These are phyloP conservation scores for Climacteris rufus DNA, from an alignment of 2,113 vertebrate genomes.

Conservation along the genomic window DNA sequence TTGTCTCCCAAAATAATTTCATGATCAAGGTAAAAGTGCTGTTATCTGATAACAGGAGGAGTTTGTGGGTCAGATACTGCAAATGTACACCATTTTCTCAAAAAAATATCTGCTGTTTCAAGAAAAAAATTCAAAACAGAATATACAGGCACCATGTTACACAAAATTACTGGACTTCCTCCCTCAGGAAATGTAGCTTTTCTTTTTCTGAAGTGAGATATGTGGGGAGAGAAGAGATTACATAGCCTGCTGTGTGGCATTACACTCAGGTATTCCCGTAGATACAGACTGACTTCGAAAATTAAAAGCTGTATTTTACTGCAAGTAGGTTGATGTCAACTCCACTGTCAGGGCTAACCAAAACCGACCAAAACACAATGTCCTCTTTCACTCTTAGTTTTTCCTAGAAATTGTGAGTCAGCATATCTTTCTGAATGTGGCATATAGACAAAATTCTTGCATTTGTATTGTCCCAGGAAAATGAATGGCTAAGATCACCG, in stretches of 20 bases:
- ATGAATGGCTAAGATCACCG: background rate
- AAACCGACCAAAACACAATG: background rate
- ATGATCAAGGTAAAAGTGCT: background rate
- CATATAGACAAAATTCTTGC: background rate
- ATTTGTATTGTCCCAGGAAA: background rate
- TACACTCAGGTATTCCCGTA: conserved; percentile 42
- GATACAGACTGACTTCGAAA: conserved; percentile 7
- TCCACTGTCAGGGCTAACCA: background rate
- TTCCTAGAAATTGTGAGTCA: background rate
- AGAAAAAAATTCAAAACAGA: background rate
- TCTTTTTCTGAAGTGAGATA: background rate
- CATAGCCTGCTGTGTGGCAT: background rate
- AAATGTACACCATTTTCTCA: background rate
- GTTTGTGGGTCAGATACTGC: background rate
- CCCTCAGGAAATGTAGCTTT: background rate
- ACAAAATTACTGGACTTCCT: background rate
- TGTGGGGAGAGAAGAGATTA: background rate
- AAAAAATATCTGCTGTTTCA: background rate
- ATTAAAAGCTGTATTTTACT: conserved; percentile 23
- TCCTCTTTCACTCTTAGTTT: background rate
- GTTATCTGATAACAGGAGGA: background rate
- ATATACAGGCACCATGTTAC: background rate
- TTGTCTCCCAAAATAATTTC: background rate
- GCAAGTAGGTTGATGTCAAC: background rate
- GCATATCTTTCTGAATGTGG: background rate